Conservation (phyloP, 1,140 invertebrate genomes). For the Cydia amplana region DNA sequence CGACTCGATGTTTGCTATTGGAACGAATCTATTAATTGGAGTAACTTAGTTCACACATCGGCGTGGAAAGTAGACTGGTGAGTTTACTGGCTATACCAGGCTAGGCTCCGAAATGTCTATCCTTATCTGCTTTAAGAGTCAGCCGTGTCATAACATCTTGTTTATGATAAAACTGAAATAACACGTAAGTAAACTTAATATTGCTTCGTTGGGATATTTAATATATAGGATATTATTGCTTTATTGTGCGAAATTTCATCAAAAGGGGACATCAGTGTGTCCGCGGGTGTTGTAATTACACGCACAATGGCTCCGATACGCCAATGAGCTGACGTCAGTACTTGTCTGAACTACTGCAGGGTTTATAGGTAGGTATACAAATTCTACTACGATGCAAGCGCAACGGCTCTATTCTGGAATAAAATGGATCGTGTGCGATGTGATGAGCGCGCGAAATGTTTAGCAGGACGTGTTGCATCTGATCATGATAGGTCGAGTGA, state of each 20-base stretch:
- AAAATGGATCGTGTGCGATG: neutral
- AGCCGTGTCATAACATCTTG: neutral
- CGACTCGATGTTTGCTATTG: conserved; percentile 75
- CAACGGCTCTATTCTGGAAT: conserved; percentile 8
- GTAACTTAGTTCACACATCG: conserved; percentile 78
- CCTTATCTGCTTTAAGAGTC: neutral
- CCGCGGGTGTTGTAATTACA: conserved; percentile 1
- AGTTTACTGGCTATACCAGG: conserved; percentile 47
- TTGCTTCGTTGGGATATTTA: neutral
- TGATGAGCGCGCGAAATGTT: conserved; percentile 7
- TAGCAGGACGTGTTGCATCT: conserved; percentile 10
- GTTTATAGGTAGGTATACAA: neutral
- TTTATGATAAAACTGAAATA: neutral
- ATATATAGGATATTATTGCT: neutral
- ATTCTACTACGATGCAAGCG: neutral
- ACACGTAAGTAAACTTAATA: conserved; percentile 1
- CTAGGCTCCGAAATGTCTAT: conserved; percentile 21
- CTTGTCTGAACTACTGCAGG: conserved; percentile 3
- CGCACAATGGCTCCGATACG: neutral
- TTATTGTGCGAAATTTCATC: neutral
- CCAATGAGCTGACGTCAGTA: conserved; percentile 14
- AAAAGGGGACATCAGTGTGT: conserved; percentile 18
- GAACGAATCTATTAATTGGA: conserved; percentile 80
- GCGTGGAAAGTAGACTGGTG: conserved; percentile 73
- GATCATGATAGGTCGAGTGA: neutral